Base-by-base conservation (phyloP, 2,113 vertebrate genomes). In the Pomatostomus ruficeps region DNA sequence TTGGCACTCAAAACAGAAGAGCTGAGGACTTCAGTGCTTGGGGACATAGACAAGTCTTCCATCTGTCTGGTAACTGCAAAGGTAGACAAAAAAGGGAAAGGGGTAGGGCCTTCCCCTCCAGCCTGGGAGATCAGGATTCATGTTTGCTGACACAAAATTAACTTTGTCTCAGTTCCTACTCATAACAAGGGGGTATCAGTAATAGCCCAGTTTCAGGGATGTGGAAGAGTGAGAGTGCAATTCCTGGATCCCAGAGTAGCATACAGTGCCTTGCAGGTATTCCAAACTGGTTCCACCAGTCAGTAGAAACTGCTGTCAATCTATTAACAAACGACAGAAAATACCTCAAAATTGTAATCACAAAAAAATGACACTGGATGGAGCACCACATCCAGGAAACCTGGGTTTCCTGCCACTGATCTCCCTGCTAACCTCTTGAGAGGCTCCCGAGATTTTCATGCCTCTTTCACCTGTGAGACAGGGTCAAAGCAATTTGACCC, bases 281-380 rank as follows among this genome's bases (percentile, higher is more conserved):
- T 78, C 48, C 26, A 81, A 28, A 45, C 9, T 59, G 31, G 22
- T 85, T 66, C 45, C 28, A 70, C 45, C n/a, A 65, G 15, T 21
- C 28, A 63, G 26, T 10, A 61, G 59, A 87, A 85, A 71, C 7
- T 72, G 52, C n/a, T 92, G 70, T 2, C 29, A 74, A 10, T 62
- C 38, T 35, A 49, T 59, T 78, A 72, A 59, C 8, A 67, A 84
- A 26, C 11, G 11, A 57, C 70, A 72, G 33, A 78, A 55, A 54
- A 19, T 0, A 8, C 35, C 19, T 84, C 71, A 91, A 38, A 92
- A 77, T 12, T 94, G 93, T 88, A 94, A 79, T 91, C 93, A 57
- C 74, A 85, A 85, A 82, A 78, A 61, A 73, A 46, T 90, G 62
- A 94, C 93, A 91, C 90, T 93, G 96, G 90, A 97, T 94, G 93